Conservation (phyloP, 2,888 invertebrate genomes). For the Atrina japonica region DNA sequence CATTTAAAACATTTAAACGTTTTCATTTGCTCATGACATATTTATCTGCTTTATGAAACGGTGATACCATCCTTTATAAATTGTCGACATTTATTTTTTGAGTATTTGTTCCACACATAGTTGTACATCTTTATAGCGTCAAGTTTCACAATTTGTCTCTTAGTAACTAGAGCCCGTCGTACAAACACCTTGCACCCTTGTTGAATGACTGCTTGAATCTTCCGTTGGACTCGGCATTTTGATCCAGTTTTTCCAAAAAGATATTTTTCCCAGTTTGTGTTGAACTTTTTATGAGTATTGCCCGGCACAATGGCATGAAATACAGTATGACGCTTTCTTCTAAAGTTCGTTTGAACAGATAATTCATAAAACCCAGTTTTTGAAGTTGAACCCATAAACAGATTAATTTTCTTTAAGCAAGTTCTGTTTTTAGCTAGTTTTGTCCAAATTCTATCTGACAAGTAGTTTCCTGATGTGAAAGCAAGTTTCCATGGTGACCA, state of each 20-base stretch:
- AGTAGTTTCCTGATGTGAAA: conserved; percentile 20
- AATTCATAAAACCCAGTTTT: conserved; percentile 55
- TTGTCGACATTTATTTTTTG: no score
- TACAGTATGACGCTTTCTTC: conserved; percentile 55
- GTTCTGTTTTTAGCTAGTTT: background rate
- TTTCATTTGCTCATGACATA: no score
- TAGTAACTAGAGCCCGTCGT: conserved; percentile 49
- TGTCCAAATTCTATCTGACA: background rate
- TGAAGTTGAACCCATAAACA: background rate
- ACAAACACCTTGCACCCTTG: conserved; percentile 57
- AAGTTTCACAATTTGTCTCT: conserved; percentile 13
- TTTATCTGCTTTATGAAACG: no score
- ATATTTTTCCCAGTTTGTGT: conserved; percentile 26
- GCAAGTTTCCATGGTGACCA: conserved; percentile 67
- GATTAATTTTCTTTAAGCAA: background rate
- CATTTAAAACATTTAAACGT: no score
- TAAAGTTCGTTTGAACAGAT: conserved; percentile 55
- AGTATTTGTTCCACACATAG: conserved; percentile 20
- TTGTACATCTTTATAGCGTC: conserved; percentile 21
- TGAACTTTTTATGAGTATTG: conserved; percentile 11
- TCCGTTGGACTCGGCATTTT: conserved; percentile 27
- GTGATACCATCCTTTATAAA: no score
- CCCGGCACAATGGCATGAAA: conserved; percentile 45
- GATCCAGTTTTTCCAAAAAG: conserved; percentile 23
- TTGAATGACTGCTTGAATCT: conserved; percentile 45